Evolutionary conservation across 2,888 invertebrate genomes (phyloP).

Genomic region (Crocallis elinguaria): DNA sequence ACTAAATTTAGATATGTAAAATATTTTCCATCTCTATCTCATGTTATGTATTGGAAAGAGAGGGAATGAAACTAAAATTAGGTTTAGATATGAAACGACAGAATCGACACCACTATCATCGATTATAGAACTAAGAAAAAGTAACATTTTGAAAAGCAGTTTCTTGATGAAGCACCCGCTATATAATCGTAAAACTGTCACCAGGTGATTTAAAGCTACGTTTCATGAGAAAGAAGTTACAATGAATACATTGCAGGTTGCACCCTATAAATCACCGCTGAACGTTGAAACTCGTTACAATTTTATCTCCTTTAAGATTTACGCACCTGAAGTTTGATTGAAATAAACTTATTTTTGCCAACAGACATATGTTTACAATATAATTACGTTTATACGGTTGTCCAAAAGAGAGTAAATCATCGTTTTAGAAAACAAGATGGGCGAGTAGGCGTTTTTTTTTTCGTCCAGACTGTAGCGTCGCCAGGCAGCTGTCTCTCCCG

Average conservation of each 20-base stretch:
- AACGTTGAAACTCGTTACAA: slow-evolving; percentile 3
- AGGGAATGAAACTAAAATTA: too few species aligned
- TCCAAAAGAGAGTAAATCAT: slow-evolving; percentile 53
- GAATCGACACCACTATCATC: too few species aligned
- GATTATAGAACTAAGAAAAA: too few species aligned
- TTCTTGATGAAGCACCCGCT: too few species aligned
- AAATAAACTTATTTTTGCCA: slow-evolving; percentile 15
- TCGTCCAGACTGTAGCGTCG: slow-evolving; percentile 53
- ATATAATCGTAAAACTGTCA: background rate
- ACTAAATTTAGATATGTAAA: too few species aligned
- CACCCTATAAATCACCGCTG: slow-evolving; percentile 7
- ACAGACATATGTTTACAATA: slow-evolving; percentile 21
- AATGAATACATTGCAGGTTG: background rate
- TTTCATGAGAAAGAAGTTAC: background rate
- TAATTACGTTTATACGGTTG: slow-evolving; percentile 30
- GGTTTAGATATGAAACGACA: too few species aligned
- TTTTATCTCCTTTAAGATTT: slow-evolving; percentile 4
- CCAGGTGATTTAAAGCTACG: background rate
- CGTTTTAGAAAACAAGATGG: slow-evolving; percentile 48
- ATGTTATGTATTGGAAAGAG: too few species aligned
- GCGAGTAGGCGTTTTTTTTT: slow-evolving; percentile 43
- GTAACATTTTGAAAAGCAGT: too few species aligned
- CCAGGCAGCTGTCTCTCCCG: slow-evolving; percentile 56
- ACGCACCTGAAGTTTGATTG: slow-evolving; percentile 14
- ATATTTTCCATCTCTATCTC: too few species aligned